phyloP scores from a whole-genome alignment of 2,797 vertebrate genomes.

The Ctenopoma multispine region DNA sequence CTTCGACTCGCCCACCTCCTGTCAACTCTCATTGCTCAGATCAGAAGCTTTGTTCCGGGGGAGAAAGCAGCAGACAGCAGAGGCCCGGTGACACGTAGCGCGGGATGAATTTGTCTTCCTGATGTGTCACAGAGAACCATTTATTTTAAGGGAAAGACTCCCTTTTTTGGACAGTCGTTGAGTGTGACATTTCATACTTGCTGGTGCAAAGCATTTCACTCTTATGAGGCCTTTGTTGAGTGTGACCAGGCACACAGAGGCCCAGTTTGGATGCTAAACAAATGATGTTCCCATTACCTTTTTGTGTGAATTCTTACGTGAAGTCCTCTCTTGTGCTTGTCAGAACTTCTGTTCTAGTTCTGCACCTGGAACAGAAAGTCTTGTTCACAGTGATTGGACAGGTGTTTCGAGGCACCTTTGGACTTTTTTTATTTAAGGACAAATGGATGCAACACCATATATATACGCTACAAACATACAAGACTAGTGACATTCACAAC shows the following conservation, averaged over 20 bases:
- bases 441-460: no score
- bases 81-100: constrained; percentile 44
- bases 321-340: neutral
- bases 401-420: neutral
- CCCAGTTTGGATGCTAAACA: constrained; percentile 23
- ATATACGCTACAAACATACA: neutral
- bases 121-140: constrained; percentile 50
- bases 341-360: neutral
- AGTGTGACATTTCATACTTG: constrained; percentile 46
- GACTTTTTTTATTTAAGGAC: neutral
- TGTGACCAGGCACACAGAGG: neutral
- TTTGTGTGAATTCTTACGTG: neutral
- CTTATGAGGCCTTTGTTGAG: constrained; percentile 27
- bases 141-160: constrained; percentile 40
- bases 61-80: constrained; percentile 42
- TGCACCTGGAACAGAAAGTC: neutral
- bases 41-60: constrained; percentile 47
- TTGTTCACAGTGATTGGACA: neutral
- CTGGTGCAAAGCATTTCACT: constrained; percentile 32
- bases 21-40: constrained; percentile 63
- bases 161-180: constrained; percentile 37
- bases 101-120: constrained; percentile 55
- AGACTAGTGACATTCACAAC: no score
- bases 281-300: neutral
- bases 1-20: constrained; percentile 58